Evolutionary conservation across 2,888 invertebrate species (phyloP), one percentile per base, ranked within the genome.

Genomic region (Drosophila quasianomalipes): DNA sequence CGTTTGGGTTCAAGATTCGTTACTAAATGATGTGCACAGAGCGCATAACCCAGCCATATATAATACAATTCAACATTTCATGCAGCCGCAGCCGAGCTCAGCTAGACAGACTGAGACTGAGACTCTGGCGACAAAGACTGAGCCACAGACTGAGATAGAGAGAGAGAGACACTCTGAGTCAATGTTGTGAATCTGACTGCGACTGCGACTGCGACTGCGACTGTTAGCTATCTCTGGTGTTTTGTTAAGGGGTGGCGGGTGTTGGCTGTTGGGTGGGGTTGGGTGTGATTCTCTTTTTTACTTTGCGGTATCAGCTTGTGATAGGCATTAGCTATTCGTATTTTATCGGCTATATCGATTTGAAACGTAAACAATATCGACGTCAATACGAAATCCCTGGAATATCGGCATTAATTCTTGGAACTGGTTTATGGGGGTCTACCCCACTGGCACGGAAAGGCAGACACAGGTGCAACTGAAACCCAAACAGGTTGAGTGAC

Each of bases 11-110:
- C 69, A 82, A 80, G 82, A 65, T 79, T 86, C 81, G 89, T 81
- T 55, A 84, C 81, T 82, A 82, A 89, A 81, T 85, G 89, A 89
- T 83, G 79, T 83, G 76, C 75, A 75, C 73, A 72, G 76, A 74
- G 82, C 78, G 82, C 72, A 72, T 72, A 76, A 67, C 76, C 64
- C 74, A 54, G 70, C 68, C 30, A 58, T 85, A 76, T 85, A 85
- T 77, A 83, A 82, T 83, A 85, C 76, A 80, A 74, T 60, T 52
- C 66, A 61, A 59, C 74, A 74, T 81, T 77, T 70, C 61, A 71
- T 83, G 82, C 82, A 82, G 62, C 61, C 63, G 82, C 82, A 82
- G 62, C 61, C 63, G 37, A 65, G 68, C 67, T 64, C 64, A 66
- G 64, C 59, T 37, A 26, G n/a, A n/a, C n/a, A 52, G 62, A 55